A percentile compares a stretch with the other conserved stretches of the same genome.
These are phyloP conservation scores for Cosmia trapezina DNA, from an alignment of 2,888 invertebrate genomes.

Conservation along the genomic window DNA sequence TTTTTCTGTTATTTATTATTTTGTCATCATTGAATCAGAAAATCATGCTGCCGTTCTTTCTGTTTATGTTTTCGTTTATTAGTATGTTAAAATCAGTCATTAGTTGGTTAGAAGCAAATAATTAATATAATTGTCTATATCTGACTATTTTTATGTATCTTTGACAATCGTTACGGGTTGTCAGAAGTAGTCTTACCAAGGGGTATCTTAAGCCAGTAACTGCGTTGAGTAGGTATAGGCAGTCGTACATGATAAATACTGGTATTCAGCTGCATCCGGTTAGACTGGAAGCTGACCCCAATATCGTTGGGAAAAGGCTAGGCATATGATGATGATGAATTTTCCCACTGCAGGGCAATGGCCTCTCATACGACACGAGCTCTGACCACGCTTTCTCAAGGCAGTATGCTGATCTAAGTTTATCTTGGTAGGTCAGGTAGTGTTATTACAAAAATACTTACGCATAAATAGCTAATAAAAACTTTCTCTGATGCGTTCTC, in stretches of 20 bases:
- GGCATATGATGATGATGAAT: no score
- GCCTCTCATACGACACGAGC: background rate
- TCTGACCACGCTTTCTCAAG: background rate
- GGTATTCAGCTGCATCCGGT: no score
- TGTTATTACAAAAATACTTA: slow-evolving; percentile 89
- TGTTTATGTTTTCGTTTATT: background rate
- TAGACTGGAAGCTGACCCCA: no score
- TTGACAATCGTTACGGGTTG: no score
- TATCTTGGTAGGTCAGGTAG: background rate
- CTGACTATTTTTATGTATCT: no score
- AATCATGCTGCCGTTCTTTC: background rate
- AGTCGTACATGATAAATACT: no score
- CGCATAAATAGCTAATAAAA: slow-evolving; percentile 99
- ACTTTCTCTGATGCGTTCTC: slow-evolving; percentile 99
- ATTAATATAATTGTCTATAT: no score
- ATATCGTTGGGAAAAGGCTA: no score
- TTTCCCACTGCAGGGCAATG: no score
- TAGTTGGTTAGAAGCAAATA: background rate
- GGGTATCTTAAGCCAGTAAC: no score
- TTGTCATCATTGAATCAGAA: background rate
- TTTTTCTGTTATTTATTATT: background rate
- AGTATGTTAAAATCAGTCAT: background rate
- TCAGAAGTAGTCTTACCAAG: no score
- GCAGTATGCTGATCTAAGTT: background rate
- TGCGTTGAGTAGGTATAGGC: no score